Base-by-base conservation (phyloP, 2,113 vertebrate species). In the Catharus bicknelli region DNA sequence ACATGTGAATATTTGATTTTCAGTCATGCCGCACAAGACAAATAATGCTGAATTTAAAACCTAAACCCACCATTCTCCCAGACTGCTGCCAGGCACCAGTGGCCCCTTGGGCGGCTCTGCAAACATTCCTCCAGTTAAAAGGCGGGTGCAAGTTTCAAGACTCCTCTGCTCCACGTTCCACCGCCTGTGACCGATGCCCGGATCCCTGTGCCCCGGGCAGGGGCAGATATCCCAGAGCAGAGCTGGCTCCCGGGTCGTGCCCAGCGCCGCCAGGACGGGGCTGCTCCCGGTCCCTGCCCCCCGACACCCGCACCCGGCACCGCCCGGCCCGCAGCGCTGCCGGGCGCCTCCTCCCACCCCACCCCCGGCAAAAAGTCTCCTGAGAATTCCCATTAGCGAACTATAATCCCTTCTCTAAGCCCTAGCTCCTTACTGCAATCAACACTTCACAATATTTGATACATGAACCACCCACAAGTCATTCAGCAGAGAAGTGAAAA, bases 251-350 rank as follows among this genome's bases (percentile, higher is more conserved):
- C 11, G 66, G 85, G 13, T 53, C 27, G 13, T 91, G 97, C 96
- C 96, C 95, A 42, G 29, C 95, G 96, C 98, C 10, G 3, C 25
- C 11, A 63, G 85, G 13, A 53, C 27, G 13, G n/a, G 96, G 97
- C 98, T 97, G 97, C 97, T 97, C n/a, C 16, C 91, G 30, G 96
- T 96, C 97, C 98, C 51, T 89, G 97, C 94, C 97, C 97, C 4
- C 17, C 2, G 26, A 26, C 51, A 36, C n/a, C 47, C 9, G 9
- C 27, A 16, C 10, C 23, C 25, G 2, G 32, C 32, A 53, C 38
- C 13, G 20, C 45, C 34, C 23, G 19, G 18, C 30, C 55, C 9
- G 9, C 82, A 42, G 12, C 13, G 5, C 70, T 30, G 20, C 53
- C 3, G 5, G 30, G 25, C 16, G 14, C 12, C 54, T 47, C 59